Base-by-base conservation (phyloP, 1,140 invertebrate genomes). In the Meloidogyne exigua region DNA sequence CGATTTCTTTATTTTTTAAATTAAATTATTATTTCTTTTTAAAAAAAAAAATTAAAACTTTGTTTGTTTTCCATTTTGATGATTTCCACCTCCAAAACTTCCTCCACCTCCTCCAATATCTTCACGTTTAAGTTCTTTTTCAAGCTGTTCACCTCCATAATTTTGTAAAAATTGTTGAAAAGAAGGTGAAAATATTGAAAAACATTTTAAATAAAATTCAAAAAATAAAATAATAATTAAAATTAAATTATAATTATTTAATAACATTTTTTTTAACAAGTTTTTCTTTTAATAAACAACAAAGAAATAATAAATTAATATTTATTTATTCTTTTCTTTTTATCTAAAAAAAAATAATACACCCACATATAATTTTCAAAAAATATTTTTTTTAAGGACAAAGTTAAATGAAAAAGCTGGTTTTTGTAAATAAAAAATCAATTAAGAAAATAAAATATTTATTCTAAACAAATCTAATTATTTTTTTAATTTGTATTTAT, bases 41-140 rank as follows among this genome's bases (percentile, higher is more conserved):
- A 74, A 78, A 70, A 82, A 4, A 7, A 74, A 78, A 70, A 82
- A 4, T 39, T 32, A 32, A 3, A 32, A 83, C 81, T 36, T 68
- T 15, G 82, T 83, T 12, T 32, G 63, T 28, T 72, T 71, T 32
- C 81, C 68, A n/a, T 39, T 26, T 26, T 66, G 65, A 67, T 85
- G 79, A 44, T 42, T 70, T 79, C 83, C 83, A 18, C 83, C 83
- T 25, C 84, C 82, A 75, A 83, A 85, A 64, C 82, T 84, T 21
- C 83, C 83, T 21, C 83, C 83, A 11, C 75, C 76, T 44, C 18
- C 57, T 28, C 83, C 83, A 21, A 84, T 39, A 36, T 84, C 83
- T 42, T 76, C 76, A 39, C 83, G 28, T 10, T 76, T 39, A 18
- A 84, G 66, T 36, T 77, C 79, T 25, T 73, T 74, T 21, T 83